Conservation (phyloP, 2,113 vertebrate species). For the Sturnira hondurensis region DNA sequence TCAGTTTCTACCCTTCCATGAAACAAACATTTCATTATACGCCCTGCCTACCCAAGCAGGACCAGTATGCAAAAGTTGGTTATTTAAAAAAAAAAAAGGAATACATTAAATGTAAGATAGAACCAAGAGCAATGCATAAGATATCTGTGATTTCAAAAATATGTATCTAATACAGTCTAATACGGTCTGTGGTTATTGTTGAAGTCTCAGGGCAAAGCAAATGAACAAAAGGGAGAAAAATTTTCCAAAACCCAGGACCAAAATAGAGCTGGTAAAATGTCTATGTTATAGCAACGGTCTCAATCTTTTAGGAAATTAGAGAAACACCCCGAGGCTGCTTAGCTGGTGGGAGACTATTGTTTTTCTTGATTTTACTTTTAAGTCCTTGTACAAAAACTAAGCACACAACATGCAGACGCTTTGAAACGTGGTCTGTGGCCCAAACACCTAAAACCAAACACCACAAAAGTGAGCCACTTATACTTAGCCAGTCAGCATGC, state of each 20-base stretch:
- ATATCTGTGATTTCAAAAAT: conserved; percentile 32
- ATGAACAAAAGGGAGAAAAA: background rate
- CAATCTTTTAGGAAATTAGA: conserved; percentile 41
- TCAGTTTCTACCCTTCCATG: background rate
- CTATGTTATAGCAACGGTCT: background rate
- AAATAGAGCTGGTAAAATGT: conserved; percentile 7
- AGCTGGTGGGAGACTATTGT: background rate
- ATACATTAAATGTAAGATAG: conserved; percentile 63
- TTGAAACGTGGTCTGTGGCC: conserved; percentile 7
- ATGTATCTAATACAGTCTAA: background rate
- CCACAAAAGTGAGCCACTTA: background rate
- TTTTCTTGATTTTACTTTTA: conserved; percentile 42
- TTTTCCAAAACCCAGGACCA: conserved; percentile 22
- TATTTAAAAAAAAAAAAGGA: conserved; percentile 45
- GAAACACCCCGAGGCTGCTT: background rate
- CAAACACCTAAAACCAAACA: conserved; percentile 40
- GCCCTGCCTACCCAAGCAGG: background rate
- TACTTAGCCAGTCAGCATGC: conserved; percentile 25
- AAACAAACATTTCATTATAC: background rate
- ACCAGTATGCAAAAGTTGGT: conserved; percentile 1
- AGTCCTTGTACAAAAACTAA: conserved; percentile 41
- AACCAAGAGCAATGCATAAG: conserved; percentile 2
- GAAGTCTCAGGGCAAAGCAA: conserved; percentile 3
- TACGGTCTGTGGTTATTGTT: conserved; percentile 43
- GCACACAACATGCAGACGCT: background rate